Evolutionary conservation across 1,140 invertebrate species (phyloP).

Genomic region (Nephila pilipes): DNA sequence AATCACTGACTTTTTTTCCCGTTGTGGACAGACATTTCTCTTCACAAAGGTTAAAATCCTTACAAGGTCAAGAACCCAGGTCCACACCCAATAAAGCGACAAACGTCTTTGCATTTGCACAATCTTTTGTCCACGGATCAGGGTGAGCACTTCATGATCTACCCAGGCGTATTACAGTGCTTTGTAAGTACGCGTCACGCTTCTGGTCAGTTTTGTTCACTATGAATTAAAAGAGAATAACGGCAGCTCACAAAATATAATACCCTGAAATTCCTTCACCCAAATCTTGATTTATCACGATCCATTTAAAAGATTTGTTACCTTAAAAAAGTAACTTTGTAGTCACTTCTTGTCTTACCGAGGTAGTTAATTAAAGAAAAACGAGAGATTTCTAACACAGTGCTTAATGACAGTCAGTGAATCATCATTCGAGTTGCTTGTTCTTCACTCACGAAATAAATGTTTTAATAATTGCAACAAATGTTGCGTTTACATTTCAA

Average conservation of each 20-base stretch:
- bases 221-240: neutral
- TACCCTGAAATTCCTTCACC: neutral
- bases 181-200: neutral
- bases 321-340: neutral
- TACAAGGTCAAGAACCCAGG: slow-evolving; percentile 61
- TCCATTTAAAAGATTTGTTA: neutral
- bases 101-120: slow-evolving; percentile 44
- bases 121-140: slow-evolving; percentile 27
- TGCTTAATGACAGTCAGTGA: no score
- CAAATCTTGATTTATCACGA: neutral
- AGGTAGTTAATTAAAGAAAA: neutral
- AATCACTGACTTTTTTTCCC: slow-evolving; percentile 27
- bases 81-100: slow-evolving; percentile 30
- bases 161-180: slow-evolving; percentile 16
- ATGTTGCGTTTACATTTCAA: no score
- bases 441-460: no score
- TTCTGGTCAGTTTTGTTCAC: neutral
- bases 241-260: neutral
- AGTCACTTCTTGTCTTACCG: neutral
- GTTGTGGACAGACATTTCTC: neutral
- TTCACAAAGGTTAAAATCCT: slow-evolving; percentile 43
- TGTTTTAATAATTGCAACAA: no score
- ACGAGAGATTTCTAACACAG: no score
- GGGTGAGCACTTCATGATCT: slow-evolving; percentile 1
- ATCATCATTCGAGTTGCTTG: no score